Evolutionary conservation across 2,888 invertebrate genomes (phyloP), one percentile per base, ranked within the genome.

Genomic region (Choristoneura rosaceana): DNA sequence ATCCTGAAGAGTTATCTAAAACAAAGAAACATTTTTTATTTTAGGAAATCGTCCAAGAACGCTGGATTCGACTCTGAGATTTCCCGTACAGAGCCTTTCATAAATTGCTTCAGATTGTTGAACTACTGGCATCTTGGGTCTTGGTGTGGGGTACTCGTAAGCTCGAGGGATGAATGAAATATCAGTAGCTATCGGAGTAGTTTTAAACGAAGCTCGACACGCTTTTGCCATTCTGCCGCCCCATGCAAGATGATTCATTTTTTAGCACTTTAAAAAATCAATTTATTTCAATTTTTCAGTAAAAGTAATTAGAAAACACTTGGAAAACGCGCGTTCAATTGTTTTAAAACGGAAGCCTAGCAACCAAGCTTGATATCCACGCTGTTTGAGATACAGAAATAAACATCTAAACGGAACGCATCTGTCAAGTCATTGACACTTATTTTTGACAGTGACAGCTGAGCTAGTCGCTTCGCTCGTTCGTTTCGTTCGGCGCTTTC

Each of bases 211-310:
- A 2, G 82, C 84, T 76, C 79, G 82, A 74, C 86, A 89, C 14
- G 81, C 82, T 33, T 81, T 84, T 8, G 82, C 79, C 12, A 91
- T 76, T 70, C 76, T 67, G 17, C 91, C 91, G 58, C 90, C 92
- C 74, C 81, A 82, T 17, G 89, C 85, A 45, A 91, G 76, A 75
- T 87, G 81, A 81, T 91, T 92, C 92, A 93, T 90, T 25, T 90
- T 25, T 12, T 45, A 12, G 1, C 4, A 15, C 59, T n/a, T 12
- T 0, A 43, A 45, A 41, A 58, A n/a, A 3, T 10, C 3, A 14
- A 25, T 25, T 10, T 4, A 9, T 0, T 52, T 14, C 4, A 17
- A 55, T 25, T 0, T 25, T 12, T 25, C 55, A 55, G 14, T 15
- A 52, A 55, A 25, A 38, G 4, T 38, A 38, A 38, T 34, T 4